Evolutionary conservation across 1,140 invertebrate species (phyloP).

Genomic region (Anastrepha obliqua): DNA sequence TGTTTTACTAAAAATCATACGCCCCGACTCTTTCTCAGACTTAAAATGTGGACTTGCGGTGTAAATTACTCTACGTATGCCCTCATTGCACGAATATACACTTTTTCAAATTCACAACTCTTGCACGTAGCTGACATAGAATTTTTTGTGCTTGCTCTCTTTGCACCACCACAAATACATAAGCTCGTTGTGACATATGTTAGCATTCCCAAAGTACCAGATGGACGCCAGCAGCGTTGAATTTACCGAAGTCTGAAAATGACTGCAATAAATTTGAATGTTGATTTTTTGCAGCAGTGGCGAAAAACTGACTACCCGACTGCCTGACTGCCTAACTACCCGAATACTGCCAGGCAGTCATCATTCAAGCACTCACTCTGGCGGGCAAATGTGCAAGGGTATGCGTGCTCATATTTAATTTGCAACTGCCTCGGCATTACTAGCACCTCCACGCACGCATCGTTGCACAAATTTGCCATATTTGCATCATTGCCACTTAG

Average conservation of each 20-base stretch:
- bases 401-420: slow-evolving; percentile 36
- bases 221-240: neutral
- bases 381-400: neutral
- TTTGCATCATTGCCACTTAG: neutral
- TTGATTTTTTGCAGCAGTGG: neutral
- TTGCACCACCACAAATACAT: too few relatives aligned
- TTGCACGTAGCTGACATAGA: too few relatives aligned
- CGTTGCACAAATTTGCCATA: neutral
- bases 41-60: too few relatives aligned
- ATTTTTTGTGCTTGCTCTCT: too few relatives aligned
- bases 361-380: neutral
- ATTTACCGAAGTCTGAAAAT: neutral
- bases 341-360: neutral
- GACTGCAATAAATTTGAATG: slow-evolving; percentile 19
- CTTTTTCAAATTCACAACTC: too few relatives aligned
- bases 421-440: neutral
- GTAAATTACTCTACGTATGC: too few relatives aligned
- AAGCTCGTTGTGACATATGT: neutral
- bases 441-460: neutral
- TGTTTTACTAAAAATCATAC: too few relatives aligned
- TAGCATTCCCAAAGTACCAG: neutral
- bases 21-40: too few relatives aligned
- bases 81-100: too few relatives aligned
- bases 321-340: neutral
- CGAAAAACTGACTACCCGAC: too few relatives aligned